These are phyloP conservation scores for Mixornis gularis DNA, from an alignment of 2,113 vertebrate species.

Conservation along the genomic window DNA sequence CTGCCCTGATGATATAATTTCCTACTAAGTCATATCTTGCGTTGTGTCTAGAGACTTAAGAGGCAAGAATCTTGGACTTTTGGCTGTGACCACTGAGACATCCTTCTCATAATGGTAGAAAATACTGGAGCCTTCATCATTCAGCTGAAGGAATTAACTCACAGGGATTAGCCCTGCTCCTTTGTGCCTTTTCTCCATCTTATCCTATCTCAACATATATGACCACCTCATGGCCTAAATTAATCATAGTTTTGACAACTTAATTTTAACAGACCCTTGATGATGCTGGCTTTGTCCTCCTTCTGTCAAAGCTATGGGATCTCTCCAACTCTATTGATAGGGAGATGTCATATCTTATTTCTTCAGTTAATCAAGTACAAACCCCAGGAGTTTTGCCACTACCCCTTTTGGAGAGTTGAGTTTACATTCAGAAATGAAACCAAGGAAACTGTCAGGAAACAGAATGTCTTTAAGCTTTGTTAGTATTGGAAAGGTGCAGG, in stretches of 20 bases:
- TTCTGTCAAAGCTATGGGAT: not conserved
- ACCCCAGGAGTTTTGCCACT: not conserved
- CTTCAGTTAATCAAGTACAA: not conserved
- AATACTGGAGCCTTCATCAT: accelerated
- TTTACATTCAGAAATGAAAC: not conserved
- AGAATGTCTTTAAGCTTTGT: not conserved
- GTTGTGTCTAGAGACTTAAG: not conserved
- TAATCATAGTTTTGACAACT: not conserved
- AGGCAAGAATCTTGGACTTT: not conserved
- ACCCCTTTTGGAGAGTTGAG: not conserved
- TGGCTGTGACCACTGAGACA: not conserved
- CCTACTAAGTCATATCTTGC: not conserved
- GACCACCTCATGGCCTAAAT: not conserved
- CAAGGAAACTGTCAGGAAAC: not conserved
- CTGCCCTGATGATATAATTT: not conserved
- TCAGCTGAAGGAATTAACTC: not conserved
- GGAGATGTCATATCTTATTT: not conserved
- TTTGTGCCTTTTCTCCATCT: not conserved
- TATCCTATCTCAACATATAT: not conserved
- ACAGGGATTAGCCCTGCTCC: not conserved
- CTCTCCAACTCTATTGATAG: not conserved
- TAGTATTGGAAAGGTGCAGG: not conserved
- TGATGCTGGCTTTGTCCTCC: accelerated
- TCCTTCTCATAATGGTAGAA: not conserved
- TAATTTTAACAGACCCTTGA: not conserved